phyloP scores from a whole-genome alignment of 2,797 vertebrate genomes.

The Sebastes minor region DNA sequence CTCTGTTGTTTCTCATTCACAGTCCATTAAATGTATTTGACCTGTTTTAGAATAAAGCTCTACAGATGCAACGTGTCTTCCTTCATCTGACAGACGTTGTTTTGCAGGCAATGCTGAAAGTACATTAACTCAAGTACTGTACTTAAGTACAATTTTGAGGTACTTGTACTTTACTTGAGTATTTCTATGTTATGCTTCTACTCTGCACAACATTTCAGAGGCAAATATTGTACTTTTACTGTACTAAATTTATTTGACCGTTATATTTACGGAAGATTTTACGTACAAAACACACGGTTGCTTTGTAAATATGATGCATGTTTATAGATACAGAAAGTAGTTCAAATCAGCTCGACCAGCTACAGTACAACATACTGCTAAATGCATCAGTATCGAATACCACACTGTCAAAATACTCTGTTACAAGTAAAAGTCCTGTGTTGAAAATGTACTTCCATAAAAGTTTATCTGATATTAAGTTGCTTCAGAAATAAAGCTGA shows the following conservation, averaged over 20 bases:
- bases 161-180: background rate
- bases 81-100: background rate
- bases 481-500: background rate
- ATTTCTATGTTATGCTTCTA: background rate
- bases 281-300: background rate
- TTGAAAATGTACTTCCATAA: background rate
- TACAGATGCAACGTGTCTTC: slow-evolving; percentile 10
- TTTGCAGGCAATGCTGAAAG: background rate
- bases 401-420: too few relatives aligned
- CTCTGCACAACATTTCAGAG: background rate
- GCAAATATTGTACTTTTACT: background rate
- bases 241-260: background rate
- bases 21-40: slow-evolving; percentile 34
- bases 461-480: background rate
- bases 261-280: background rate
- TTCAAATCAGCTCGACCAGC: too few relatives aligned
- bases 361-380: too few relatives aligned
- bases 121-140: background rate
- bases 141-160: background rate
- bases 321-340: background rate
- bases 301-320: background rate
- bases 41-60: slow-evolving; percentile 68
- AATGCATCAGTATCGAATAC: too few relatives aligned
- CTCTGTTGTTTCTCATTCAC: background rate
- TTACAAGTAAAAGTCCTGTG: too few relatives aligned